Percentiles rank a stretch among this genome's conserved stretches.
phyloP scores from a whole-genome alignment of 2,888 invertebrate genomes.

The Pristionchus exspectatus region DNA sequence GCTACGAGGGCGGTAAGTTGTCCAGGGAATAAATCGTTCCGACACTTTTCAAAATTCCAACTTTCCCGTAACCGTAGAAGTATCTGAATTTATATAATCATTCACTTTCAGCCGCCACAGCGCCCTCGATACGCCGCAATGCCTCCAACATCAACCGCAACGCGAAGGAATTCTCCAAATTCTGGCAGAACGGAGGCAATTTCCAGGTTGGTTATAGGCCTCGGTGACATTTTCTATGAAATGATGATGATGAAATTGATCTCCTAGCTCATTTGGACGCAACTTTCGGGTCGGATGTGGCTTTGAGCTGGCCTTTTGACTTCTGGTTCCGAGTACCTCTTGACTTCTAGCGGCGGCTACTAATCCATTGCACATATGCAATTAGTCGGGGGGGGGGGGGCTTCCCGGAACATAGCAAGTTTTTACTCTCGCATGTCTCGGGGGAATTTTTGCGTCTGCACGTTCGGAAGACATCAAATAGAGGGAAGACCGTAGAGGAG shows the following conservation, averaged over 20 bases:
- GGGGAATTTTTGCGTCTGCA: not conserved
- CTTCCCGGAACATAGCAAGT: not conserved
- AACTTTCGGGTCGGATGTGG: too few relatives aligned
- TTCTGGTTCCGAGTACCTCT: not conserved
- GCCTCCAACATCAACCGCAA: conserved; percentile 51
- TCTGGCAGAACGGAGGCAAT: conserved; percentile 51
- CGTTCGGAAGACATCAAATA: not conserved
- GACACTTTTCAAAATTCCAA: not conserved
- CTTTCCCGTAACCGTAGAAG: not conserved
- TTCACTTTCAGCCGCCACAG: conserved; percentile 16
- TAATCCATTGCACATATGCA: not conserved
- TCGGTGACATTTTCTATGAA: not conserved
- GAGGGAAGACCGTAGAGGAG: not conserved
- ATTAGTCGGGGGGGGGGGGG: not conserved
- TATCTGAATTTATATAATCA: not conserved
- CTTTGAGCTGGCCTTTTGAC: not conserved
- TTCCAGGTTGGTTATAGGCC: conserved; percentile 29
- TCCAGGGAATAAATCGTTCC: not conserved
- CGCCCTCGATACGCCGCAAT: conserved; percentile 37
- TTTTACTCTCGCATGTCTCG: not conserved
- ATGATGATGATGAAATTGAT: not conserved
- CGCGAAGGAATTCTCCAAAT: conserved; percentile 53
- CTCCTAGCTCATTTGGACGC: not conserved
- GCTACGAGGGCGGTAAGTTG: conserved; percentile 23
- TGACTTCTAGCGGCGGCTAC: not conserved